These are phyloP conservation scores for Phrynosoma blainvillii DNA, from an alignment of 2,113 vertebrate species.

Conservation along the genomic window DNA sequence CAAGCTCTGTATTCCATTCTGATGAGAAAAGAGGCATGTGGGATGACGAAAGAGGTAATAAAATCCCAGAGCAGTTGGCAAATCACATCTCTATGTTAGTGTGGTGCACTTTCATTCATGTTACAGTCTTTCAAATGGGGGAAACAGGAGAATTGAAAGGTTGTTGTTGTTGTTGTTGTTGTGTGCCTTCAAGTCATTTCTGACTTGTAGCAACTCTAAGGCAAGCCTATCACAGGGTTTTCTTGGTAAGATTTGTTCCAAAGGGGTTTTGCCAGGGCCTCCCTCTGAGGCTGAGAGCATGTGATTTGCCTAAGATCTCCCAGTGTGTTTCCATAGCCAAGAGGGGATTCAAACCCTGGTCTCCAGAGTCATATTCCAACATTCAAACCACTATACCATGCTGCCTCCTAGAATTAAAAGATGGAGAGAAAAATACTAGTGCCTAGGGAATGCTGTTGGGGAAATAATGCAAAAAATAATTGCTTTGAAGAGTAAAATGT, in stretches of 20 bases:
- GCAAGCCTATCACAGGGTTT: too few relatives aligned
- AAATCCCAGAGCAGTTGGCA: not conserved
- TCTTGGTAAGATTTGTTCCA: too few relatives aligned
- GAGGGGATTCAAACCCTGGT: too few relatives aligned
- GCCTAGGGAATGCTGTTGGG: not conserved
- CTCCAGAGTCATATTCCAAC: too few relatives aligned
- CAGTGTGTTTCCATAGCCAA: too few relatives aligned
- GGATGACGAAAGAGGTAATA: not conserved
- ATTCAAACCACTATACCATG: too few relatives aligned
- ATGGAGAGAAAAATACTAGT: not conserved
- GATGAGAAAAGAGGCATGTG: not conserved
- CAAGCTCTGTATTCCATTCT: not conserved
- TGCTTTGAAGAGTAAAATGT: not conserved
- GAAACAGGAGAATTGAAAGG: not conserved
- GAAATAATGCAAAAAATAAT: not conserved
- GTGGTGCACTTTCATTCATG: not conserved
- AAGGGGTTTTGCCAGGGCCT: too few relatives aligned
- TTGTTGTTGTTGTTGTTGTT: too few relatives aligned
- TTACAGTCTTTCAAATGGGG: not conserved
- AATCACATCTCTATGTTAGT: not conserved
- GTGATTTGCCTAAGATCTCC: too few relatives aligned
- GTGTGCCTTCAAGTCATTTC: too few relatives aligned
- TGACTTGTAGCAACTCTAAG: too few relatives aligned
- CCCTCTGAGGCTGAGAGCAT: too few relatives aligned
- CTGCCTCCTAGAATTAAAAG: not conserved